A percentile compares a stretch with the other conserved stretches of the same genome.
These are phyloP conservation scores for Tenthredo notha DNA, from an alignment of 2,888 invertebrate species.

Conservation along the genomic window DNA sequence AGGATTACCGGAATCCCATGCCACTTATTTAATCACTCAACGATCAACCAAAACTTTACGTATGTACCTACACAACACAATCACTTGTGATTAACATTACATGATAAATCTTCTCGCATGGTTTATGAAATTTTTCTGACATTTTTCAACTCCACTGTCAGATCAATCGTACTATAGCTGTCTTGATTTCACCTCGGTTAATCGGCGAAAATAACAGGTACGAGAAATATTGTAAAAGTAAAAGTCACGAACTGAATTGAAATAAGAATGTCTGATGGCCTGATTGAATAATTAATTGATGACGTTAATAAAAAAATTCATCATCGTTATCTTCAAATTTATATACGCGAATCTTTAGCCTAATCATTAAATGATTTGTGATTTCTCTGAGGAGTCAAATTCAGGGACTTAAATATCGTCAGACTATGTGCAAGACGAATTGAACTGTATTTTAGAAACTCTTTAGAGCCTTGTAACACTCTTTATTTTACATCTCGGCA, in stretches of 20 bases:
- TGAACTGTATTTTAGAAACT: background rate
- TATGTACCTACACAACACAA: background rate
- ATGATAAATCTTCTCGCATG: background rate
- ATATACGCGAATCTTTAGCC: background rate
- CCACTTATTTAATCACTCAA: background rate
- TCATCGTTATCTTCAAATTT: background rate
- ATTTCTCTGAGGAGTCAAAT: background rate
- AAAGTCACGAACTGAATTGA: background rate
- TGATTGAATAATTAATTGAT: conserved; percentile 4
- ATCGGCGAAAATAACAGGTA: background rate
- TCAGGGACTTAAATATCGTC: background rate
- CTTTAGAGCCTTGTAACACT: background rate
- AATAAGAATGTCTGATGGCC: background rate
- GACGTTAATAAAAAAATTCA: too few relatives aligned
- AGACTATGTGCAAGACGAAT: background rate
- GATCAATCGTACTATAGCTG: background rate
- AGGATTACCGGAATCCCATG: background rate
- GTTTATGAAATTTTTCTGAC: background rate
- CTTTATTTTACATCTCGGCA: background rate
- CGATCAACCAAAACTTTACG: background rate
- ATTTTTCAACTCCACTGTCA: background rate
- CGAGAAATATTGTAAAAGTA: background rate
- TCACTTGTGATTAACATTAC: background rate
- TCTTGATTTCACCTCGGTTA: conserved; percentile 29
- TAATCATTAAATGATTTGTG: background rate